Evolutionary conservation across 2,797 vertebrate species (phyloP).

Genomic region (Nannoperca obscura): DNA sequence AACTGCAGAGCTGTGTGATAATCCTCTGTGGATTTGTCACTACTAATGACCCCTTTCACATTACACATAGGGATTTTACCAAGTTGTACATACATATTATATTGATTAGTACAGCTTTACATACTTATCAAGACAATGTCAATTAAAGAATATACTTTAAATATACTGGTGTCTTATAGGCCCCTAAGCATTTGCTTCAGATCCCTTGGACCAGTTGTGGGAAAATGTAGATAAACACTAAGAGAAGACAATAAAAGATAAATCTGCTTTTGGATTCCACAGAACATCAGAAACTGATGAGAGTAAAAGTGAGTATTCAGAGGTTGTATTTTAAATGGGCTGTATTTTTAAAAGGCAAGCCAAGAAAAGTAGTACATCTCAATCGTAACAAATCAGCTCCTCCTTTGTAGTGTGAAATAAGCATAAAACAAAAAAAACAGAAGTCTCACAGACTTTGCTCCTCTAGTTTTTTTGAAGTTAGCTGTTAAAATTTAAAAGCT

Average conservation of each 20-base stretch:
- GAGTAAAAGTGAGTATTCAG: neutral
- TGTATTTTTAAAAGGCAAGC: neutral
- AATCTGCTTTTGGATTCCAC: neutral
- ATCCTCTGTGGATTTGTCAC: too few species aligned
- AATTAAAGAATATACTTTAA: neutral
- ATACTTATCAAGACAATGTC: neutral
- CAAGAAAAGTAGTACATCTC: slow-evolving; percentile 4
- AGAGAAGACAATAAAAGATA: neutral
- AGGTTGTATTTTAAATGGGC: slow-evolving; percentile 6
- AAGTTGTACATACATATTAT: neutral
- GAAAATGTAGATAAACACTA: neutral
- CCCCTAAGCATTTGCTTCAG: neutral
- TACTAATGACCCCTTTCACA: too few species aligned
- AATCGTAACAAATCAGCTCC: neutral
- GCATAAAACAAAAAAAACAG: neutral
- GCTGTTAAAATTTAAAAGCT: neutral
- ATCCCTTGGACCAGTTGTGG: neutral
- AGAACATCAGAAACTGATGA: slow-evolving; percentile 1
- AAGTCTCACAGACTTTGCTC: neutral
- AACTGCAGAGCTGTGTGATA: neutral
- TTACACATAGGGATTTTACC: too few species aligned
- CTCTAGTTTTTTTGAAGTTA: neutral
- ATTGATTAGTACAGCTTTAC: neutral
- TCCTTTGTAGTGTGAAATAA: too few species aligned
- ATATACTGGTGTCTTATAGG: neutral